Evolutionary conservation across 2,888 invertebrate species (phyloP).

Genomic region (Andrena dorsata): DNA sequence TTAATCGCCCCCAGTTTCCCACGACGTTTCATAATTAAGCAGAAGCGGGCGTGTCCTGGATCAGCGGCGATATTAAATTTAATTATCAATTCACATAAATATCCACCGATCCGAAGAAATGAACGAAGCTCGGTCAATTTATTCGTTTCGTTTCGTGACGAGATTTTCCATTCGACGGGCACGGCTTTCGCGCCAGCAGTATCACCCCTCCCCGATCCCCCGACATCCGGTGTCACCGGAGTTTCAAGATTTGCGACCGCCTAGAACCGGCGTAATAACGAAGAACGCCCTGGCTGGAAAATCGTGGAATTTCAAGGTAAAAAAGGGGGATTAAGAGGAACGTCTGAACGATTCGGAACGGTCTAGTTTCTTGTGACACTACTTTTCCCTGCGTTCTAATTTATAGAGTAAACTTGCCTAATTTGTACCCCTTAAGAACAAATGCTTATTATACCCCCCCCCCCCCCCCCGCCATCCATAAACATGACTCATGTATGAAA

Average conservation of each 20-base stretch:
- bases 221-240: conserved; percentile 17
- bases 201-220: neutral
- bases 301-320: conserved; percentile 9
- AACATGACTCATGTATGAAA: too few species aligned
- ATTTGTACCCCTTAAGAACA: too few species aligned
- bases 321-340: too few species aligned
- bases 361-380: too few species aligned
- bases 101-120: conserved; percentile 23
- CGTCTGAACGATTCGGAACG: too few species aligned
- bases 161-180: conserved; percentile 36
- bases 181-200: conserved; percentile 8
- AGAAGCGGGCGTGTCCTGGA: conserved; percentile 51
- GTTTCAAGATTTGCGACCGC: conserved; percentile 51
- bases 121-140: conserved; percentile 24
- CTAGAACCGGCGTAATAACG: conserved; percentile 56
- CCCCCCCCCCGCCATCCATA: too few species aligned
- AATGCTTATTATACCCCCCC: too few species aligned
- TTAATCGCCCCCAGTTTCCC: conserved; percentile 64
- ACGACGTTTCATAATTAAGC: conserved; percentile 65
- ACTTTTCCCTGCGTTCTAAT: too few species aligned
- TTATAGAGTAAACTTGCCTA: too few species aligned
- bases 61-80: conserved; percentile 65
- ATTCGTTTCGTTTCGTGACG: conserved; percentile 38
- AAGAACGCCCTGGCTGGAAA: conserved; percentile 63
- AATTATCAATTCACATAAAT: conserved; percentile 59